A percentile compares a stretch with the other conserved stretches of the same genome.
phyloP scores from a whole-genome alignment of 2,797 vertebrate species.

The Spheniscus humboldti region DNA sequence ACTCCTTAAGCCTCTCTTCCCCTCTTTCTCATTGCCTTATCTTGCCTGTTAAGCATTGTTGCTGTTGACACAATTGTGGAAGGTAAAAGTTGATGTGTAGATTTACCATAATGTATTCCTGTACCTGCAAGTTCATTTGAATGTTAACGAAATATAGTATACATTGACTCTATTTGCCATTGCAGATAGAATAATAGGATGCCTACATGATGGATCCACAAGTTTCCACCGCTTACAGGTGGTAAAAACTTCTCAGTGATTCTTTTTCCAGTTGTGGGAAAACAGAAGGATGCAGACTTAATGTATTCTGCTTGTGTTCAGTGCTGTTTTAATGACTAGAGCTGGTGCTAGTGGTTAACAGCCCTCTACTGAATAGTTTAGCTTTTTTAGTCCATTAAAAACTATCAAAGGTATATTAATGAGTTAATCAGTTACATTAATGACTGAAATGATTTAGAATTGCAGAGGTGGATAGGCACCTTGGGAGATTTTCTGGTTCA shows the following conservation, averaged over 20 bases:
- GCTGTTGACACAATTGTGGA: neutral
- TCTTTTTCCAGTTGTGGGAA: neutral
- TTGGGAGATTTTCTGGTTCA: neutral
- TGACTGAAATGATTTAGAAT: neutral
- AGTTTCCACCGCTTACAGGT: neutral
- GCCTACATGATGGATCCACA: neutral
- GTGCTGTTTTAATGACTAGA: neutral
- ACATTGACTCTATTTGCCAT: neutral
- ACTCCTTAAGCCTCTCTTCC: neutral
- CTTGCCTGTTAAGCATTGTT: neutral
- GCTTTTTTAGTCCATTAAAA: neutral
- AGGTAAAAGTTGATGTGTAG: neutral
- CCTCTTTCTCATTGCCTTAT: neutral
- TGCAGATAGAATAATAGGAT: neutral
- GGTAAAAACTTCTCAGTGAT: neutral
- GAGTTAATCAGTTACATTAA: neutral
- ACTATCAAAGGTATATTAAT: neutral
- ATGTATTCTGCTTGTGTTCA: neutral
- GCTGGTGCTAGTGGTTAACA: neutral
- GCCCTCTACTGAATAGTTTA: neutral
- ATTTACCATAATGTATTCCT: neutral
- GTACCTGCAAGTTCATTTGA: neutral
- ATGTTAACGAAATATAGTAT: neutral
- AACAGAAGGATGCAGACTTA: neutral
- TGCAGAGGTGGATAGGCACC: neutral